Percentiles rank a stretch among this genome's conserved stretches.
Conservation (phyloP, 2,888 invertebrate species). For the Pandemis corylana region DNA sequence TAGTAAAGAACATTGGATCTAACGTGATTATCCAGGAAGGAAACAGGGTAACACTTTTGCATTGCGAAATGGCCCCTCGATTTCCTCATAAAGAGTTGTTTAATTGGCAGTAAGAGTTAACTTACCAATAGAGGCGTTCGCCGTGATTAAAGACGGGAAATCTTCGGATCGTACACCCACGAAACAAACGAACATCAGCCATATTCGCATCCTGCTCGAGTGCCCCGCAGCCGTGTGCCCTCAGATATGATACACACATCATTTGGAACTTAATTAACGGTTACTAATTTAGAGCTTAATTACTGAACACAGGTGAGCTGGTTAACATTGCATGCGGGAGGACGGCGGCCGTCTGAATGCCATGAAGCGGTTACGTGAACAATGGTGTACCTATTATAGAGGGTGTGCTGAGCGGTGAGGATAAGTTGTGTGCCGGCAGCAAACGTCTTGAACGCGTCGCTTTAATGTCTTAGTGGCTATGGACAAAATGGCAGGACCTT, state of each 20-base stretch:
- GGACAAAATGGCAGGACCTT: no score
- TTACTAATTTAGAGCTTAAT: constrained; percentile 59
- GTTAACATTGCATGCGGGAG: constrained; percentile 66
- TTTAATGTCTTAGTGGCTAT: no score
- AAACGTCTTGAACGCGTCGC: no score
- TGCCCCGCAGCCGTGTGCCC: constrained; percentile 48
- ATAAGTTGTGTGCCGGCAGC: no score
- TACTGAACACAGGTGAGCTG: constrained; percentile 61
- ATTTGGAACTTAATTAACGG: constrained; percentile 65
- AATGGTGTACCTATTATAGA: neutral
- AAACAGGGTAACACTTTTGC: no score
- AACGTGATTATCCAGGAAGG: no score
- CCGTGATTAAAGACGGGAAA: constrained; percentile 89
- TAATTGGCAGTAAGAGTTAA: no score
- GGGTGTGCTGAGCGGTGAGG: neutral
- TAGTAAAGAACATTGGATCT: no score
- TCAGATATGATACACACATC: constrained; percentile 47
- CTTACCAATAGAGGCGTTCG: constrained; percentile 90
- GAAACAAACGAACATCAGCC: constrained; percentile 56
- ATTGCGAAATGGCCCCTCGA: no score
- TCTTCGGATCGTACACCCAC: constrained; percentile 77
- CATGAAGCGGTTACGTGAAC: neutral
- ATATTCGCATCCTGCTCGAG: constrained; percentile 63
- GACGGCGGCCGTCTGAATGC: constrained; percentile 9
- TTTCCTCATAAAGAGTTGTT: no score